These are phyloP conservation scores for Isichthys henryi DNA, from an alignment of 2,113 vertebrate genomes.

Conservation along the genomic window DNA sequence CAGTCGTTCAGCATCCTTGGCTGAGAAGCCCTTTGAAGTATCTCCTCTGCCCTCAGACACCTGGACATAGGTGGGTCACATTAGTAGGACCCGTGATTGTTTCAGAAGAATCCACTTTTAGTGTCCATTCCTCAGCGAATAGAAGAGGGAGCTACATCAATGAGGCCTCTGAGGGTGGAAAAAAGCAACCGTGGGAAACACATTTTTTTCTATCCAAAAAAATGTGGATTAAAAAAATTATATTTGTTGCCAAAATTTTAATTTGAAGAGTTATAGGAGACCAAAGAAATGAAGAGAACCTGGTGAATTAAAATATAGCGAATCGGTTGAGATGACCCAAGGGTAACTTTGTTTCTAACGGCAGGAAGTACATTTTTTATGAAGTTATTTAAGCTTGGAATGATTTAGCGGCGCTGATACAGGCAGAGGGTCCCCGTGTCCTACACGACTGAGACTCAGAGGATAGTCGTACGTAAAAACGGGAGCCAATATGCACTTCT, in stretches of 20 bases:
- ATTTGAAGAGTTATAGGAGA: background rate
- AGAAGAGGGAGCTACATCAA: background rate
- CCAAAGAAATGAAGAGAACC: background rate
- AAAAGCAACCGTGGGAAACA: background rate
- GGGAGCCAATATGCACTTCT: background rate
- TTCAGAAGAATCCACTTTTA: background rate
- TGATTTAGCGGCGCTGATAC: background rate
- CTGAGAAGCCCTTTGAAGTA: background rate
- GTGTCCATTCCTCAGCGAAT: background rate
- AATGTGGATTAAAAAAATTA: background rate
- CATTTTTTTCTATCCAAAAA: background rate
- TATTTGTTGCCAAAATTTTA: background rate
- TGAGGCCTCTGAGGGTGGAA: background rate
- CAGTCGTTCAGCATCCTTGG: background rate
- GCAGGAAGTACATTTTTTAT: background rate
- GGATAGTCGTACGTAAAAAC: background rate
- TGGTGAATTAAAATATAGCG: background rate
- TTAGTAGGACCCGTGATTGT: background rate
- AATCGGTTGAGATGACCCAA: background rate
- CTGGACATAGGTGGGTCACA: background rate
- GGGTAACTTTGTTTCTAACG: background rate
- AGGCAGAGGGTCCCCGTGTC: background rate
- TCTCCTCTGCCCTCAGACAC: background rate
- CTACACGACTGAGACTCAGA: background rate
- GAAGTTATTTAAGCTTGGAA: background rate